A percentile compares a stretch with the other conserved stretches of the same genome.
phyloP scores from a whole-genome alignment of 2,113 vertebrate species.

The Fregetta grallaria region DNA sequence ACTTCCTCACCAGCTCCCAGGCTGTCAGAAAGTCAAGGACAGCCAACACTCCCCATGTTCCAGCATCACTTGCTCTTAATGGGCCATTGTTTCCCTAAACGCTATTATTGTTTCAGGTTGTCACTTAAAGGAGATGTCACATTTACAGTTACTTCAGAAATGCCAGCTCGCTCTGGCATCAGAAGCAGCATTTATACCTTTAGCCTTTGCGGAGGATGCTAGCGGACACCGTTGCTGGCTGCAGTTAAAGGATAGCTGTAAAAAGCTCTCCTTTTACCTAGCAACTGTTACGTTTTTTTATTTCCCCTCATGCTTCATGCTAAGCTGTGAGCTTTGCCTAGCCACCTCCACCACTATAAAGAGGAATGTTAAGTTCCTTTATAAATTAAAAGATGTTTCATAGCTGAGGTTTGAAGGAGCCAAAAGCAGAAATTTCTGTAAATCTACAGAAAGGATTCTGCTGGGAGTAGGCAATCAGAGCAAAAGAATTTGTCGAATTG shows the following conservation, averaged over 20 bases:
- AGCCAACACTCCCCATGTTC: background rate
- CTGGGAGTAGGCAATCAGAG: background rate
- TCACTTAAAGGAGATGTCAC: conserved; percentile 19
- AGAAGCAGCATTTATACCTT: background rate
- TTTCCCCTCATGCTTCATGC: background rate
- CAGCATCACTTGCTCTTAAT: conserved; percentile 30
- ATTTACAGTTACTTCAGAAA: background rate
- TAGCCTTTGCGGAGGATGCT: background rate
- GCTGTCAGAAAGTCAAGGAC: conserved; percentile 55
- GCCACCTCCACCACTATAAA: background rate
- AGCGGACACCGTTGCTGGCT: background rate
- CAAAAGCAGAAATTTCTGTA: background rate
- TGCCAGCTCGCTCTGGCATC: background rate
- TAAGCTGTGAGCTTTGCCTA: background rate
- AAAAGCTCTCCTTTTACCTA: background rate
- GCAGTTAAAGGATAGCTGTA: background rate
- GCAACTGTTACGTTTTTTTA: background rate
- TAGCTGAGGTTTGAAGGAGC: background rate
- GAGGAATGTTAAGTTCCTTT: background rate
- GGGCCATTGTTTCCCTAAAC: conserved; percentile 49
- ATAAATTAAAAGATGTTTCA: background rate
- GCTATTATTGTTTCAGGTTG: conserved; percentile 36
- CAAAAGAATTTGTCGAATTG: background rate
- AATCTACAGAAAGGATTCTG: background rate
- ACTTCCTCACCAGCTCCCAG: conserved; percentile 32